Evolutionary conservation across 2,113 vertebrate species (phyloP).

Genomic region (Isichthys henryi): DNA sequence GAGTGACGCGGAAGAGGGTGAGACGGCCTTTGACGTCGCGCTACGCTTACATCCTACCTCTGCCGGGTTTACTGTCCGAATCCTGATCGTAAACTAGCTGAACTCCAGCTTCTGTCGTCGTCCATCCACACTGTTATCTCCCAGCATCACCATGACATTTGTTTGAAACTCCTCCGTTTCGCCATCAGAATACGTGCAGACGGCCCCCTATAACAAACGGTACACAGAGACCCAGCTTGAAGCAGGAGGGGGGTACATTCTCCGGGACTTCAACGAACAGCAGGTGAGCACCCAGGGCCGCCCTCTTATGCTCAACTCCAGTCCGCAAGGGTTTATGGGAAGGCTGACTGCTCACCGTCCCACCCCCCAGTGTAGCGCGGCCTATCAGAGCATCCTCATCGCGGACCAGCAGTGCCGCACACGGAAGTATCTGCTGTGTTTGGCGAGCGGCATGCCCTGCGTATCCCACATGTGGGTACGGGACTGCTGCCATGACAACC

Average conservation of each 20-base stretch:
- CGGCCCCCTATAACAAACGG: constrained; percentile 75
- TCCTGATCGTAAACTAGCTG: neutral
- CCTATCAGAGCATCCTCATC: constrained; percentile 89
- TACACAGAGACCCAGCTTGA: constrained; percentile 81
- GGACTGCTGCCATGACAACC: constrained; percentile 88
- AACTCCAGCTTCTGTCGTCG: neutral
- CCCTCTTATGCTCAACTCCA: too few species aligned
- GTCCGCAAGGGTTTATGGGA: neutral
- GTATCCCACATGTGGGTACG: constrained; percentile 93
- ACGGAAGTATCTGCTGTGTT: constrained; percentile 84
- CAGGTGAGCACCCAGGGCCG: constrained; percentile 61
- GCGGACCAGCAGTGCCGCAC: constrained; percentile 90
- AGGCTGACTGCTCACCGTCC: neutral
- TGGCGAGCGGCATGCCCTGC: constrained; percentile 90
- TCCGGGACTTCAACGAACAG: constrained; percentile 89
- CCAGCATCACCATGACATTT: neutral
- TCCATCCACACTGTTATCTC: neutral
- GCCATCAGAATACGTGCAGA: constrained; percentile 70
- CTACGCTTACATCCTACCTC: neutral
- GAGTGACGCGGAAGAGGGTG: constrained; percentile 82
- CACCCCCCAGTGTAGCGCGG: constrained; percentile 74
- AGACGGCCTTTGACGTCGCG: constrained; percentile 27
- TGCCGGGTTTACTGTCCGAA: neutral
- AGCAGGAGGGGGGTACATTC: constrained; percentile 84
- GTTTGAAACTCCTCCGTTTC: neutral